These are phyloP conservation scores for Cyprinus carpio DNA, from an alignment of 2,113 vertebrate species.

Conservation along the genomic window DNA sequence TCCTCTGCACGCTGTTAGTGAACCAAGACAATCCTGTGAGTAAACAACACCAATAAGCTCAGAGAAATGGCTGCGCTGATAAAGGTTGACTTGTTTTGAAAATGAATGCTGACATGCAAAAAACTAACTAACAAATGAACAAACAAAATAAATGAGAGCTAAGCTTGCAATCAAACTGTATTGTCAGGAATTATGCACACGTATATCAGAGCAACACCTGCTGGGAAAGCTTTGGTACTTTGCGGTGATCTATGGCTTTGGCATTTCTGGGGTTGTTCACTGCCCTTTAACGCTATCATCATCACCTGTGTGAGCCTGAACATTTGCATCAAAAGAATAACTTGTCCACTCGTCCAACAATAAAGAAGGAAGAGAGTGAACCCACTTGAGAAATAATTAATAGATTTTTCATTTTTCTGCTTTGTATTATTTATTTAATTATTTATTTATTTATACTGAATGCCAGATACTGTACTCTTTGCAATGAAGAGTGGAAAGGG, in stretches of 20 bases:
- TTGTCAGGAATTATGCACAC: neutral
- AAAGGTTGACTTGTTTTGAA: slow-evolving; percentile 41
- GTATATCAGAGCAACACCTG: neutral
- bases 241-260: slow-evolving; percentile 1
- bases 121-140: slow-evolving; percentile 3
- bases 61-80: slow-evolving; percentile 16
- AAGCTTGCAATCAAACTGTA: neutral
- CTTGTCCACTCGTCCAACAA: neutral
- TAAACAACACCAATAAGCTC: slow-evolving; percentile 13
- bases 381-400: slow-evolving; percentile 27
- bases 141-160: neutral
- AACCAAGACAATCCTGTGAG: slow-evolving; percentile 36
- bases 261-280: neutral
- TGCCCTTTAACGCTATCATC: neutral
- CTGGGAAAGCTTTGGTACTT: slow-evolving; percentile 15
- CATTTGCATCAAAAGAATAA: slow-evolving; percentile 25
- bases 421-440: neutral
- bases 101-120: slow-evolving; percentile 22
- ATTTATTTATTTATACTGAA: neutral
- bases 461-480: neutral
- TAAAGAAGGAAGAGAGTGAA: neutral
- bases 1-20: neutral
- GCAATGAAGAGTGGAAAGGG: neutral
- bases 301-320: neutral
- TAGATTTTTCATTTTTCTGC: slow-evolving; percentile 13